Evolutionary conservation across 2,797 vertebrate genomes (phyloP).

Genomic region (Antennarius maculatus): DNA sequence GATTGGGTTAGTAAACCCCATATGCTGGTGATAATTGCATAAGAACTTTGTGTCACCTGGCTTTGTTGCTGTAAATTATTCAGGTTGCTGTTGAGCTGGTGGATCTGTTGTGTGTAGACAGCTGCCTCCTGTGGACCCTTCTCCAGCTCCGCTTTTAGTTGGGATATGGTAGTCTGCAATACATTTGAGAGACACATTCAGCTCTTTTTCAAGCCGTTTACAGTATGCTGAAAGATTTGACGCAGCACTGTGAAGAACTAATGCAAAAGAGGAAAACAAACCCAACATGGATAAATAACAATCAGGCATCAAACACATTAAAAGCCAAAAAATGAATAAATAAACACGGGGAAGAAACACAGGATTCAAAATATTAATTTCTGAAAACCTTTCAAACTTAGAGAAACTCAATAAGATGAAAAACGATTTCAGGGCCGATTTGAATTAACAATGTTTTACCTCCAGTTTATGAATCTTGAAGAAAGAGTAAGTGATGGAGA

Average conservation of each 20-base stretch:
- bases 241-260: conserved; percentile 8
- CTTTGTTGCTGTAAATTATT: conserved; percentile 90
- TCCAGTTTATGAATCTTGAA: conserved; percentile 87
- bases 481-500: conserved; percentile 67
- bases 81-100: conserved; percentile 87
- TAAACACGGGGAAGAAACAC: conserved; percentile 1
- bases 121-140: conserved; percentile 96
- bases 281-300: conserved; percentile 6
- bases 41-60: conserved; percentile 81
- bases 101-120: conserved; percentile 92
- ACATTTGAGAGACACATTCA: conserved; percentile 15
- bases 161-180: conserved; percentile 86
- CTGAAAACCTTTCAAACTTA: not conserved
- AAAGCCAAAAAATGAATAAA: conserved; percentile 1
- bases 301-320: conserved; percentile 10
- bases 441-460: conserved; percentile 77
- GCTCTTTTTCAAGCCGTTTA: not conserved
- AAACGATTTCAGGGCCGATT: conserved; percentile 30
- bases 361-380: conserved; percentile 2
- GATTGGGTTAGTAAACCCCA: conserved; percentile 9
- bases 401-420: conserved; percentile 31
- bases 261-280: conserved; percentile 15
- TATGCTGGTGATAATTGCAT: not conserved
- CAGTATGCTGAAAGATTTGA: conserved; percentile 17
- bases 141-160: conserved; percentile 91